Evolutionary conservation across 1,140 invertebrate genomes (phyloP).

Genomic region (Rhyzopertha dominica): DNA sequence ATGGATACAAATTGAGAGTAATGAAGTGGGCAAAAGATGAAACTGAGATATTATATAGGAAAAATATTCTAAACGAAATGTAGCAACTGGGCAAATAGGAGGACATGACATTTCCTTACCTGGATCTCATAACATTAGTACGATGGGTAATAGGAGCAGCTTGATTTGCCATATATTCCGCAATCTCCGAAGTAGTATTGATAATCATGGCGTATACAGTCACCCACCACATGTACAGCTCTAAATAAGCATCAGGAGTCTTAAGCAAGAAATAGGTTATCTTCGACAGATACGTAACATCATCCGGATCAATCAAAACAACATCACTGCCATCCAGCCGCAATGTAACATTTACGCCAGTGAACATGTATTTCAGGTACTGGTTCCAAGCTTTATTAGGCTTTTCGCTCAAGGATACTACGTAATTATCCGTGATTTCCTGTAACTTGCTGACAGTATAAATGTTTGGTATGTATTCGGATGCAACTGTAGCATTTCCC

Average conservation of each 20-base stretch:
- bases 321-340: constrained; percentile 37
- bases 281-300: constrained; percentile 58
- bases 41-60: too few relatives aligned
- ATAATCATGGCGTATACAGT: constrained; percentile 59
- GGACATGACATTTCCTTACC: not conserved
- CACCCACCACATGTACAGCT: constrained; percentile 65
- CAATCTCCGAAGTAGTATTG: constrained; percentile 57
- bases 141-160: constrained; percentile 16
- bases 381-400: constrained; percentile 55
- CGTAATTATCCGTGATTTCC: constrained; percentile 53
- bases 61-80: too few relatives aligned
- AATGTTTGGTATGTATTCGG: constrained; percentile 36
- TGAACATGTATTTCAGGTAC: constrained; percentile 59
- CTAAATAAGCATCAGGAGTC: constrained; percentile 51
- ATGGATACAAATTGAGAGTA: too few relatives aligned
- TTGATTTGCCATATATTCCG: constrained; percentile 41
- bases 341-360: constrained; percentile 50
- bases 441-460: constrained; percentile 55
- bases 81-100: too few relatives aligned
- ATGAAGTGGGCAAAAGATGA: too few relatives aligned
- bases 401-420: constrained; percentile 49
- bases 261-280: constrained; percentile 53
- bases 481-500: constrained; percentile 24
- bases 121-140: constrained; percentile 6
- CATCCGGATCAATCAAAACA: constrained; percentile 41